Conservation (phyloP, 1,140 invertebrate species). For the Plutomurus gul region DNA sequence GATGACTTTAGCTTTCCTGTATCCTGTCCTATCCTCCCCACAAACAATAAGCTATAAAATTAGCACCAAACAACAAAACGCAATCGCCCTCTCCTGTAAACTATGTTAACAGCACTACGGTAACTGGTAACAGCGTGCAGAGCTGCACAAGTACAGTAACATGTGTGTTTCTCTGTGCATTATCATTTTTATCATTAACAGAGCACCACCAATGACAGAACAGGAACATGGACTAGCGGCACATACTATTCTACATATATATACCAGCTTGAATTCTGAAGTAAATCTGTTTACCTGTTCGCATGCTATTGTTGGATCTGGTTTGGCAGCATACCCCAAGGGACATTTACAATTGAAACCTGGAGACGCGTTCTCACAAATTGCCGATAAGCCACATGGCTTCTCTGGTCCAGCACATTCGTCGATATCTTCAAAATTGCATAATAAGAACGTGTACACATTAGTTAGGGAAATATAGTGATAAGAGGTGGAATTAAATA, state of each 20-base stretch:
- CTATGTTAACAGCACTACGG: too few relatives aligned
- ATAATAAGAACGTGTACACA: neutral
- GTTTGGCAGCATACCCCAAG: conserved; percentile 82
- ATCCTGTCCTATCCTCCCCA: neutral
- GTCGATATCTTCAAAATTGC: conserved; percentile 72
- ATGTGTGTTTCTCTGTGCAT: too few relatives aligned
- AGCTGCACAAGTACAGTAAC: neutral
- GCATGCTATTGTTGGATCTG: conserved; percentile 79
- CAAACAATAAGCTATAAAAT: neutral
- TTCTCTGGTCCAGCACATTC: conserved; percentile 80
- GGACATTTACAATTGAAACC: conserved; percentile 87
- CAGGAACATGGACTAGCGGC: too few relatives aligned
- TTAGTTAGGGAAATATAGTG: neutral
- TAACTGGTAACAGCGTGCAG: neutral
- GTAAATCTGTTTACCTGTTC: conserved; percentile 71
- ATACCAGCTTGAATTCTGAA: too few relatives aligned
- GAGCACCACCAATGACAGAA: too few relatives aligned
- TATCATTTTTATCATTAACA: too few relatives aligned
- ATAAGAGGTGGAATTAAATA: too few relatives aligned
- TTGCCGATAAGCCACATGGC: conserved; percentile 81
- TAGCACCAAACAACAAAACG: neutral
- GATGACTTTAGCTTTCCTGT: neutral
- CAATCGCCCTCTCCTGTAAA: too few relatives aligned
- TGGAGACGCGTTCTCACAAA: conserved; percentile 83
- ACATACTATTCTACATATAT: too few relatives aligned